Base-by-base conservation (phyloP, 2,888 invertebrate genomes). In the Noctuana brunneofusca region DNA sequence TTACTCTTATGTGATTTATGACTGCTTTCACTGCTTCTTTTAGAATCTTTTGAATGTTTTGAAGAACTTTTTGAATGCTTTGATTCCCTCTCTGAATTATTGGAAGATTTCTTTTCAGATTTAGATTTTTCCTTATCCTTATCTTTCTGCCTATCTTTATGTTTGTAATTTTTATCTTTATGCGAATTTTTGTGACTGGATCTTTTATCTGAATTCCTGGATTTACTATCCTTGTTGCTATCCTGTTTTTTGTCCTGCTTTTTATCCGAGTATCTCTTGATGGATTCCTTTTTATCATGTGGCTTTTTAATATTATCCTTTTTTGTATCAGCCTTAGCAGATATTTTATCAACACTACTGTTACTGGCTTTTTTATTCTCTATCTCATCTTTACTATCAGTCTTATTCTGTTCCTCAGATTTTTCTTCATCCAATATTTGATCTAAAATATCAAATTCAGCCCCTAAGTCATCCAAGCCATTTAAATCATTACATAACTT, bases 341-440 rank as follows among this genome's bases (percentile, higher is more conserved):
- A 43, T 43, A 35, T 71, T 71, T 73, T 77, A 12, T 69, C 66
- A 64, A 59, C 20, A 38, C 69, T 70, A 52, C 53, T 67, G 58
- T 71, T 73, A 65, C 67, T 70, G n/a, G 70, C 66, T 65, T 68
- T 72, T 41, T 69, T 74, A 66, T 71, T 70, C 63, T 70, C 76
- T 59, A 70, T 65, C 55, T 64, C 57, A 56, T 60, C 58, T 52
- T 59, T 68, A 32, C 43, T 64, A 65, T 65, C 66, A 66, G 58
- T 68, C 68, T 53, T 69, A 67, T 57, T 60, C 49, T 63, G 52
- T 53, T 70, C 68, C 59, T 70, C 72, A 30, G 65, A 63, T 69
- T 84, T 87, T 74, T 90, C 89, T 75, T 89, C 92, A 81, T 90
- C 86, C 68, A 92, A 76, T 72, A 92, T 92, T 81, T 92, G 86